phyloP scores from a whole-genome alignment of 2,888 invertebrate genomes.

The Ametastegia equiseti region DNA sequence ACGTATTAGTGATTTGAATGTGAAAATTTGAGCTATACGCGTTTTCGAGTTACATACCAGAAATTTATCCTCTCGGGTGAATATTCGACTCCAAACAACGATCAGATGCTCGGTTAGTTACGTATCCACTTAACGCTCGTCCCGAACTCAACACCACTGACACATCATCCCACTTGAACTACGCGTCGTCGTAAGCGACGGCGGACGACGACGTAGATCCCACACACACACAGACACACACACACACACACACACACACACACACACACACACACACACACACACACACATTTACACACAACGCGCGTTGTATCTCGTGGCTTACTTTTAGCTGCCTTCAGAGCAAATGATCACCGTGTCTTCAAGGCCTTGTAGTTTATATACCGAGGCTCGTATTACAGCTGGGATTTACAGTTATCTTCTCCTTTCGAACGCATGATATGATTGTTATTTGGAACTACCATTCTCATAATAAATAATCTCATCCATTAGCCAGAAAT shows the following conservation, averaged over 20 bases:
- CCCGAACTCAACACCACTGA: conserved; percentile 15
- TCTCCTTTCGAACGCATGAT: background rate
- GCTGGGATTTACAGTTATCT: background rate
- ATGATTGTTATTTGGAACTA: background rate
- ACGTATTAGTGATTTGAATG: background rate
- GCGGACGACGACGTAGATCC: background rate
- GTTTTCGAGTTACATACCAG: background rate
- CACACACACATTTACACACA: background rate
- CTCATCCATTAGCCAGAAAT: too few relatives aligned
- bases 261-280: background rate
- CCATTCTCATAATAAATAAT: background rate
- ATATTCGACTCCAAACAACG: background rate
- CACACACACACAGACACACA: background rate
- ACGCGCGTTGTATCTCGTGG: background rate
- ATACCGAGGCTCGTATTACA: background rate
- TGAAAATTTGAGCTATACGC: background rate
- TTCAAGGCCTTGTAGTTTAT: background rate
- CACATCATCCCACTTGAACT: conserved; percentile 40
- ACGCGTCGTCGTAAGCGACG: conserved; percentile 21
- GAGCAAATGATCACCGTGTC: background rate
- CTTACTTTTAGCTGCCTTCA: conserved; percentile 18
- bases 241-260: background rate
- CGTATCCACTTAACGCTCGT: background rate
- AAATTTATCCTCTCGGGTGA: background rate
- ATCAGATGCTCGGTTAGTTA: background rate